Evolutionary conservation across 2,888 invertebrate genomes (phyloP).

Genomic region (Idaea dimidiata): DNA sequence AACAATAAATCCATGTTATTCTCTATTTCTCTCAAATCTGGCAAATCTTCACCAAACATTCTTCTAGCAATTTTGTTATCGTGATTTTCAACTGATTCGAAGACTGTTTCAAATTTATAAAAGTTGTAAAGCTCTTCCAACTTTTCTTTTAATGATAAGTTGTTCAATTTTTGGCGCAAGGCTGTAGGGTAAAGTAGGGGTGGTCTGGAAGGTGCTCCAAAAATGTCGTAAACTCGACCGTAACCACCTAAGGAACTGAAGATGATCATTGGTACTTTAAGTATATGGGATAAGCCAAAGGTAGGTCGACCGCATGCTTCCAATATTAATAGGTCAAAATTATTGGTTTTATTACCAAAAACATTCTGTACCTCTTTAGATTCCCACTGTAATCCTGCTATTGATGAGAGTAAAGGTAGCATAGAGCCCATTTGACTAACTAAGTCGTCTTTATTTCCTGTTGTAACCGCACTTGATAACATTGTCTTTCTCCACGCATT

Average conservation of each 20-base stretch:
- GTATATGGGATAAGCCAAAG: slow-evolving; percentile 31
- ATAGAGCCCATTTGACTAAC: slow-evolving; percentile 12
- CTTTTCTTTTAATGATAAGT: slow-evolving; percentile 21
- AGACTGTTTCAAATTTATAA: slow-evolving; percentile 15
- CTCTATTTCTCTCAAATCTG: slow-evolving; percentile 27
- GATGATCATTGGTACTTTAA: slow-evolving; percentile 45
- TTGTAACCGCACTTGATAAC: background rate
- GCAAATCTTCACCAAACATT: slow-evolving; percentile 35
- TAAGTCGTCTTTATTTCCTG: slow-evolving; percentile 18
- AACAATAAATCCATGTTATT: slow-evolving; percentile 48
- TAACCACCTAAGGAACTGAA: slow-evolving; percentile 35
- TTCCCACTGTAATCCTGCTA: slow-evolving; percentile 17
- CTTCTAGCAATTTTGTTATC: slow-evolving; percentile 27
- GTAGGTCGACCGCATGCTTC: slow-evolving; percentile 34
- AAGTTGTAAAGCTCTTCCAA: slow-evolving; percentile 17
- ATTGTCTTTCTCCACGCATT: slow-evolving; percentile 21
- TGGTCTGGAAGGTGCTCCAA: slow-evolving; percentile 17
- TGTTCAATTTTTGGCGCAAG: slow-evolving; percentile 12
- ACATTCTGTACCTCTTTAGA: slow-evolving; percentile 31
- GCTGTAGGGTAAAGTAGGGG: slow-evolving; percentile 11
- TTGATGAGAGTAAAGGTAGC: background rate
- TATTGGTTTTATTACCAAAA: slow-evolving; percentile 26
- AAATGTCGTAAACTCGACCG: slow-evolving; percentile 10
- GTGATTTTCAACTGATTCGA: slow-evolving; percentile 7
- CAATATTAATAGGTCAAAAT: slow-evolving; percentile 42